phyloP scores from a whole-genome alignment of 2,888 invertebrate genomes.

The Agrochola litura region DNA sequence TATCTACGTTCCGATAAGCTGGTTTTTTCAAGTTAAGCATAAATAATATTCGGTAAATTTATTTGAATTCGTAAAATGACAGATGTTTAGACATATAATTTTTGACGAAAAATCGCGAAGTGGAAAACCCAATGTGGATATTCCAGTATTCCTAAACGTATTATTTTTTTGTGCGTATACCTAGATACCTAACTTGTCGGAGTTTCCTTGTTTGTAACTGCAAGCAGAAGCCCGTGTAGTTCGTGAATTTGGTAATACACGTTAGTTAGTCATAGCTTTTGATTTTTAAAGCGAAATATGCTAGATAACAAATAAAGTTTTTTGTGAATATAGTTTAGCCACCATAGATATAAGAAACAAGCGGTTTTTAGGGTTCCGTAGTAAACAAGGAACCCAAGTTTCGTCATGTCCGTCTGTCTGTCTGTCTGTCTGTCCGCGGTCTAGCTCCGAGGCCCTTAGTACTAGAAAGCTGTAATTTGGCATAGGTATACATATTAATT shows the following conservation, averaged over 20 bases:
- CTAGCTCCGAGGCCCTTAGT: too few relatives aligned
- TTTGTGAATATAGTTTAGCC: background rate
- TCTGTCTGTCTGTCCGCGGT: too few relatives aligned
- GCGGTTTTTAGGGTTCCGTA: too few relatives aligned
- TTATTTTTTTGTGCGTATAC: background rate
- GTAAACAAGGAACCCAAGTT: too few relatives aligned
- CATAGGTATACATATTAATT: too few relatives aligned
- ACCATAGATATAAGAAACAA: too few relatives aligned
- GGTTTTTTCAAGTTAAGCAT: slow-evolving; percentile 30
- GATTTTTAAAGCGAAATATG: slow-evolving; percentile 10
- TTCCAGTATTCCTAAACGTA: slow-evolving; percentile 1
- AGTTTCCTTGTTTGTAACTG: slow-evolving; percentile 38
- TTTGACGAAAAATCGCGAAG: background rate
- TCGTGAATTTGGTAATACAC: background rate
- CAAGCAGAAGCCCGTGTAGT: background rate
- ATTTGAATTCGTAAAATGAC: background rate
- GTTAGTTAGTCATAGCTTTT: background rate
- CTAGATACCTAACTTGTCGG: background rate
- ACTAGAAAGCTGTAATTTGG: too few relatives aligned
- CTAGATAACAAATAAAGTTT: background rate
- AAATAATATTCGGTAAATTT: background rate
- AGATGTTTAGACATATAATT: background rate
- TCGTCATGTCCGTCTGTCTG: too few relatives aligned
- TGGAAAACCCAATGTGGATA: slow-evolving; percentile 5
- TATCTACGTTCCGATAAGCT: slow-evolving; percentile 35